Base-by-base conservation (phyloP, 2,797 vertebrate species). In the Xenops minutus region DNA sequence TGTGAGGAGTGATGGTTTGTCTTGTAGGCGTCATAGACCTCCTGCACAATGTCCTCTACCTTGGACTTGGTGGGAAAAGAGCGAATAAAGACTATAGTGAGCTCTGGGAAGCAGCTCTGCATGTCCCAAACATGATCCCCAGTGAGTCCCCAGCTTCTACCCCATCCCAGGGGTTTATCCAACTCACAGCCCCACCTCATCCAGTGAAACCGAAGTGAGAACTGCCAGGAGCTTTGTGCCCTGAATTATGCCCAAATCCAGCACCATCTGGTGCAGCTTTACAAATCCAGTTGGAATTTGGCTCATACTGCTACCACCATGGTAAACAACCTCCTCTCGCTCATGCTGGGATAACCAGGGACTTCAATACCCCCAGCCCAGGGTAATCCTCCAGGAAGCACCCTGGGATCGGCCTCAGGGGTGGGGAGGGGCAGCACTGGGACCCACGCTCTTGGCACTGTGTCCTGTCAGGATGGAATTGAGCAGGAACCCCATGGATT, bases 11-110 rank as follows among this genome's bases (percentile, higher is more conserved):
- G 94, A 44, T 97, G 98, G 81, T 99, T 98, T 86, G 98, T 98
- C 97, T 98, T 98, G 98, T 98, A 99, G 97, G 98, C 97, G 19
- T 84, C 98, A 88, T 99, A 98, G 92, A 99, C 98, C 79, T 99
- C 98, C 95, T 99, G 98, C 81, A 99, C 98, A 54, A 97, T 98
- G 82, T 93, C 96, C 92, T 99, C 99, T 85, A 99, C 99, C 97
- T 98, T 99, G 98, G 97, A 98, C 99, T 99, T 34, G 26, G 44
- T 10, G 7, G 30, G 34, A 39, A 64, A 98, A 51, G 97, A 93
- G 18, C 97, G 46, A 51, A 48, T 22, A 56, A 75, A 61, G 30
- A 12, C 34, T 12, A 2, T 1, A 1, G 63, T 80, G 27, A 93
- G 55, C 49, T 51, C 63, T 3, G 19, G 32, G 11, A 63, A 67